These are phyloP conservation scores for Hetaerina titia DNA, from an alignment of 2,888 invertebrate species.

Conservation along the genomic window DNA sequence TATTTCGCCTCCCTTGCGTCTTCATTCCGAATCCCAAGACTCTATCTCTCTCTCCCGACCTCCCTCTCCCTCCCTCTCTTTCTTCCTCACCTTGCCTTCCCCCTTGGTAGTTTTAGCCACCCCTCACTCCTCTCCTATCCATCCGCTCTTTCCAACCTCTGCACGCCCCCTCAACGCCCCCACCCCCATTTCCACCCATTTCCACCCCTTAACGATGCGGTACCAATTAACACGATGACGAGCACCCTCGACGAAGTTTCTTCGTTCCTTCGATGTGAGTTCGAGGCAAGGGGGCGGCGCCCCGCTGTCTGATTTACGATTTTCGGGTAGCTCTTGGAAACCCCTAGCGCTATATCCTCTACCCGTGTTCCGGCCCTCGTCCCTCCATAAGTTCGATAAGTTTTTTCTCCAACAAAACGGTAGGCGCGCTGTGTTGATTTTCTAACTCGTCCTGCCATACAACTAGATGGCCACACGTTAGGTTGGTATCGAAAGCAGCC, in stretches of 20 bases:
- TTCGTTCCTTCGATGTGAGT: background rate
- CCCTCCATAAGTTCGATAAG: background rate
- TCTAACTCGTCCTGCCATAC: no score
- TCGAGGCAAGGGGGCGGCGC: background rate
- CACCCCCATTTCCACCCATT: background rate
- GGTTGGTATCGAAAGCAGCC: no score
- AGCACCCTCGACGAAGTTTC: background rate
- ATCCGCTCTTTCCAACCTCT: no score
- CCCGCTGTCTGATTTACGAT: conserved; percentile 2
- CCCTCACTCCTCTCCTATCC: background rate
- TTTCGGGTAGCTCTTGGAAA: background rate
- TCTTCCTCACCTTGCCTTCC: background rate
- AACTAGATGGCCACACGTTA: no score
- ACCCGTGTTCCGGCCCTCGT: background rate
- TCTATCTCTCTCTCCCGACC: background rate
- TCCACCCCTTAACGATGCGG: background rate
- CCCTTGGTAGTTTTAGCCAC: background rate
- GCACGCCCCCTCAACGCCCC: background rate
- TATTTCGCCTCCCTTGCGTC: conserved; percentile 1
- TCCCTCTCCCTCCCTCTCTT: background rate
- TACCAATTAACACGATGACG: conserved; percentile 31
- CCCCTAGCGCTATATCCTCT: background rate
- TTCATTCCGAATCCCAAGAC: background rate
- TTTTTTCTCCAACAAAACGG: background rate
- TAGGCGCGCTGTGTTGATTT: no score